Evolutionary conservation across 2,113 vertebrate species (phyloP).

Genomic region (Seriola dumerili): DNA sequence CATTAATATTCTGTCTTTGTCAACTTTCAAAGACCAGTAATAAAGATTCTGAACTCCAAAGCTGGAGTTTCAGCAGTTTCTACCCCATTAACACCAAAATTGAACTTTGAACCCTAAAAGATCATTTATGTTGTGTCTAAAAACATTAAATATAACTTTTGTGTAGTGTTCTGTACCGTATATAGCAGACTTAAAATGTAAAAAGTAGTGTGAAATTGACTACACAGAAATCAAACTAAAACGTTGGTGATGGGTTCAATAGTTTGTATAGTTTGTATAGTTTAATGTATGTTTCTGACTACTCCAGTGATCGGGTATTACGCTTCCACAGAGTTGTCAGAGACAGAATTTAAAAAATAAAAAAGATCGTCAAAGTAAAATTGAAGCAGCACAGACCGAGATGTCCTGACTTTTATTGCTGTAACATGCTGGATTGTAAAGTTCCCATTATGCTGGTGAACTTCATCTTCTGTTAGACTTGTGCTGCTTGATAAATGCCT

Average conservation of each 20-base stretch:
- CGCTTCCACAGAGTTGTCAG: not conserved
- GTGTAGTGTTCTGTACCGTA: not conserved
- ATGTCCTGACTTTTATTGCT: not conserved
- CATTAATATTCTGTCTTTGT: not conserved
- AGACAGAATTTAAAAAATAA: not conserved
- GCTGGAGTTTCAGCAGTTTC: not conserved
- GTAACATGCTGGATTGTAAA: no score
- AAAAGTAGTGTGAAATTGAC: not conserved
- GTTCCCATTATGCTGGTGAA: not conserved
- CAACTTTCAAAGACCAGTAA: not conserved
- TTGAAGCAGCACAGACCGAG: not conserved
- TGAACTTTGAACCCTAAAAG: not conserved
- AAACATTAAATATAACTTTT: not conserved
- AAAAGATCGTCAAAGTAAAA: not conserved
- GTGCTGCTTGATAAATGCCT: no score
- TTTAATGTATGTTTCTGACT: no score
- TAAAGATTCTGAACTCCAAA: not conserved
- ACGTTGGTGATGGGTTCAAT: no score
- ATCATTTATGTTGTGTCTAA: not conserved
- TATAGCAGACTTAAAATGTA: no score
- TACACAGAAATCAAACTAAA: no score
- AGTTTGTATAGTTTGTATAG: no score
- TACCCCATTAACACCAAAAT: not conserved
- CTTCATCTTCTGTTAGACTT: no score
- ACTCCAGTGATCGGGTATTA: not conserved